Conservation (phyloP, 2,797 vertebrate genomes). For the Siniperca scherzeri region DNA sequence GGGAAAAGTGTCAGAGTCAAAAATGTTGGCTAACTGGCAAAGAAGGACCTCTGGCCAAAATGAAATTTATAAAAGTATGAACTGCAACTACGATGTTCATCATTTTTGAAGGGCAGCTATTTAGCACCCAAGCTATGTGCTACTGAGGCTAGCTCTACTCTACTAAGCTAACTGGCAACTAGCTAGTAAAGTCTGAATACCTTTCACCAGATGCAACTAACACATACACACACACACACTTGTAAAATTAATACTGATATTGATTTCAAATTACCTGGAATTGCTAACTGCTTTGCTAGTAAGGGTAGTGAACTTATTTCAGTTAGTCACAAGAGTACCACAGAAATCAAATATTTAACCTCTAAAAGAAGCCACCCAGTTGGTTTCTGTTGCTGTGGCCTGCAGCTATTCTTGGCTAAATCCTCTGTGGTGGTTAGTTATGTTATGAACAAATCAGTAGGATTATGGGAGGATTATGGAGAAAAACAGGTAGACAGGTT, state of each 20-base stretch:
- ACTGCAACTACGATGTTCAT: too few species aligned
- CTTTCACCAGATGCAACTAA: background rate
- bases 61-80: too few species aligned
- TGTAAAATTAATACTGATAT: background rate
- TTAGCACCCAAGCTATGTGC: background rate
- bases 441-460: slow-evolving; percentile 9
- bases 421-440: background rate
- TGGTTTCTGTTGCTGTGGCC: background rate
- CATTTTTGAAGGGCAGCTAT: background rate
- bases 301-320: background rate
- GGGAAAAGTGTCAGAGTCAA: background rate
- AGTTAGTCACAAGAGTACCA: background rate
- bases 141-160: background rate
- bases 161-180: background rate
- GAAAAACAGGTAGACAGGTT: slow-evolving; percentile 5
- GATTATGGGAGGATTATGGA: slow-evolving; percentile 32
- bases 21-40: background rate
- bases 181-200: too few species aligned
- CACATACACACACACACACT: background rate
- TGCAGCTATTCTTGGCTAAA: background rate
- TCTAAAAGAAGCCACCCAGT: background rate
- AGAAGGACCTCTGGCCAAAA: too few species aligned
- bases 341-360: background rate
- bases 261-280: background rate
- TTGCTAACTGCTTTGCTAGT: background rate